A percentile compares a stretch with the other conserved stretches of the same genome.
Conservation (phyloP, 1,140 invertebrate genomes). For the Trissolcus basalis region DNA sequence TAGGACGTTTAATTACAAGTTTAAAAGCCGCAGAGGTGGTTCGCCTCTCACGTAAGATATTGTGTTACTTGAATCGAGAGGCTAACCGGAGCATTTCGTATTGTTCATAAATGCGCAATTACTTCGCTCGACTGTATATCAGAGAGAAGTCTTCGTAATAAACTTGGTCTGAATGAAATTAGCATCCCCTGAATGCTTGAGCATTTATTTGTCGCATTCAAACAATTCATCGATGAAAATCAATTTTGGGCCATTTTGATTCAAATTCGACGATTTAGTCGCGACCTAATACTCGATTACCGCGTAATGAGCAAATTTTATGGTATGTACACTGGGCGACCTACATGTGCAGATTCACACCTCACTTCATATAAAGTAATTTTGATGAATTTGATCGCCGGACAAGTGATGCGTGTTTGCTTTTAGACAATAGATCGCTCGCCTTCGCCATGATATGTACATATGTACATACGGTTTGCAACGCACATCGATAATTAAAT, state of each 20-base stretch:
- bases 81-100: too few species aligned
- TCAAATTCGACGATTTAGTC: conserved; percentile 11
- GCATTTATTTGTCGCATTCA: conserved; percentile 30
- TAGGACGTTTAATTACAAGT: conserved; percentile 28
- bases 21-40: background rate
- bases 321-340: conserved; percentile 35
- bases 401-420: conserved; percentile 57
- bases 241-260: conserved; percentile 12
- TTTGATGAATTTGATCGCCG: conserved; percentile 54
- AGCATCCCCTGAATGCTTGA: conserved; percentile 24
- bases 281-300: conserved; percentile 39
- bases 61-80: too few species aligned
- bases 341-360: conserved; percentile 42
- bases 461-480: conserved; percentile 51
- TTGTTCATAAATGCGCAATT: conserved; percentile 18
- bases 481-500: conserved; percentile 54
- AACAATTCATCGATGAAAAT: conserved; percentile 19
- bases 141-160: conserved; percentile 5
- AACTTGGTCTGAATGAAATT: conserved; percentile 11
- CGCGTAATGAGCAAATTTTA: conserved; percentile 46
- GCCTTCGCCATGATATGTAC: conserved; percentile 55
- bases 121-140: background rate
- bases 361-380: conserved; percentile 51
- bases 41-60: too few species aligned
- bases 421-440: conserved; percentile 58